Base-by-base conservation (phyloP, 2,113 vertebrate genomes). In the Pipra filicauda region DNA sequence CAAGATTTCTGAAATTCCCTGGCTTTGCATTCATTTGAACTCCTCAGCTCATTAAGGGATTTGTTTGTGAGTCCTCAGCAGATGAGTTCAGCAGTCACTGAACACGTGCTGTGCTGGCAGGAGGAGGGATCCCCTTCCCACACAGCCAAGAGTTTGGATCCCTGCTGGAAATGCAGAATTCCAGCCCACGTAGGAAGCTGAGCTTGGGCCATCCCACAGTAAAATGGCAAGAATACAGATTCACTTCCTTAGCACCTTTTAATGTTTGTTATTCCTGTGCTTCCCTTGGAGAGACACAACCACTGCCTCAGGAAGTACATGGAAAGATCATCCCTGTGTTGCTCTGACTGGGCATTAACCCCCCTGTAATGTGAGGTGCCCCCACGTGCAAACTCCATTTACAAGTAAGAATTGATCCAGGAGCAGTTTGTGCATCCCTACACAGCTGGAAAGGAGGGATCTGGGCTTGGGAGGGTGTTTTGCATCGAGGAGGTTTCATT, bases 291-390 rank as follows among this genome's bases (percentile, higher is more conserved):
- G 58, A 15, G 12, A 82, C 41, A 46, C 37, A 79, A 15, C 9
- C 67, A 31, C n/a, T 54, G 26, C 55, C n/a, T 66, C 65, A 26
- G 31, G 13, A 49, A 79, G 30, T 2, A 6, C 28, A 9, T 10
- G 18, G 71, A 33, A 86, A 66, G 78, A 54, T 33, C 31, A 33
- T 55, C 49, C 17, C 58, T 4, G 2, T 18, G 7, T 39, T 52
- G 27, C 71, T 55, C 70, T n/a, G 21, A 46, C 14, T 6, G 11
- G 44, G 62, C 69, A 64, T 72, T 67, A 75, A 75, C 35, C 66
- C 65, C 27, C 51, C 17, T 76, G 23, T 1, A 6, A 26, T 22
- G 33, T 0, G 1, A 78, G n/a, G 41, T 88, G n/a, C 24, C 6
- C 37, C 31, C n/a, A 22, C 5, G 6, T 39, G 16, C 49, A 52